Base-by-base conservation (phyloP, 2,797 vertebrate genomes). In the Cryptoprocta ferox region DNA sequence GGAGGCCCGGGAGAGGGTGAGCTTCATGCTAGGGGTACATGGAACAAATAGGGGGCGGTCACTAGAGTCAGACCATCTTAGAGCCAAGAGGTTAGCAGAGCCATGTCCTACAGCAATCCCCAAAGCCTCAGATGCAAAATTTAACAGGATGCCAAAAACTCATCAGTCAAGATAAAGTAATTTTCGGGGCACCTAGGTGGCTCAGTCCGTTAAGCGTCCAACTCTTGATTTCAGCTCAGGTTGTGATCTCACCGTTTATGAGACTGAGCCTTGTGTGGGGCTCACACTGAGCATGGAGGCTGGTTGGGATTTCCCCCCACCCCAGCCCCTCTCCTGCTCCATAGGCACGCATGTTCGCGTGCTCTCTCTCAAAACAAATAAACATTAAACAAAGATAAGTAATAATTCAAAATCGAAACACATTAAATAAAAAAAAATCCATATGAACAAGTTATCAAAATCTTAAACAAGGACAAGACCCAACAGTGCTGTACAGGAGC, bases 391-490 rank as follows among this genome's bases (percentile, higher is more conserved):
- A 56, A 89, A 87, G n/a, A 65, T 7, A 56, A 68, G 70, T n/a
- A 86, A 61, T 73, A 68, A 76, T 80, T 61, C 35, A 66, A 63
- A 91, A 21, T 32, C 2, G 45, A 79, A 84, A 79, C 78, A 18
- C 19, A 80, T 37, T 16, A 4, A 26, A 70, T 45, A 6, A 73
- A 66, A 73, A 66, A 73, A 66, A 75, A 75, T 50, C 18, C 35
- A 66, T 12, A 87, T 66, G 66, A 68, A 26, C 6, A 56, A 83
- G 24, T 83, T 18, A 45, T 50, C 45, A 89, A 73, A 59, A 89
- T 53, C 59, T 79, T 78, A 86, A 88, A 80, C 48, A 80, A 61
- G 53, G 32, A 87, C 66, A 73, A 45, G 42, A 50, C 71, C 56
- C n/a, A 26, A 63, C 8, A 73, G 5, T 19, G 3, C 45, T 6